Evolutionary conservation across 2,113 vertebrate species (phyloP).

Genomic region (Mola mola): DNA sequence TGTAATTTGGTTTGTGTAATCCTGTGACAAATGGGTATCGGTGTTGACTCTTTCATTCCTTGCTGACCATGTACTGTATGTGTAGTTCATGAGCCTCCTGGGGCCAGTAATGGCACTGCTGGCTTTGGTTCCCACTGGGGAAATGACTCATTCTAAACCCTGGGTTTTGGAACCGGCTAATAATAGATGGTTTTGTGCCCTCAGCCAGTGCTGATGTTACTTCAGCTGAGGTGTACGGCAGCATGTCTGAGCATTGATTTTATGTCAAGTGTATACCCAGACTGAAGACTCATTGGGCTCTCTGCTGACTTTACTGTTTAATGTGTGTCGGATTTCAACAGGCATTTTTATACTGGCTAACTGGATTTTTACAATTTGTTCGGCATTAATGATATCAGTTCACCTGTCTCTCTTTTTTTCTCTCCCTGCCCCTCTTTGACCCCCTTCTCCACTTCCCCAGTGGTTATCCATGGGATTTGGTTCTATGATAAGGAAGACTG

Average conservation of each 20-base stretch:
- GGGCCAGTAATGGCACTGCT: conserved; percentile 40
- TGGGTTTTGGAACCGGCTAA: conserved; percentile 31
- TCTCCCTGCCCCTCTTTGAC: background rate
- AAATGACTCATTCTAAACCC: conserved; percentile 49
- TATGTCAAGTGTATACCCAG: conserved; percentile 19
- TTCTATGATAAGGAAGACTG: conserved; percentile 98
- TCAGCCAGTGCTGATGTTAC: conserved; percentile 21
- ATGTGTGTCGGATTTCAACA: background rate
- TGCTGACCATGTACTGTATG: conserved; percentile 33
- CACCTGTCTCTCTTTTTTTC: background rate
- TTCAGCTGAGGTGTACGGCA: conserved; percentile 7
- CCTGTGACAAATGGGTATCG: conserved; percentile 14
- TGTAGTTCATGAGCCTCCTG: conserved; percentile 47
- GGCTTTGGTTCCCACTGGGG: conserved; percentile 52
- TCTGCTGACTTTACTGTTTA: conserved; percentile 46
- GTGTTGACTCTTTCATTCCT: conserved; percentile 15
- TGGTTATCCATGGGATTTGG: conserved; percentile 98
- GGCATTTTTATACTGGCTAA: conserved; percentile 5
- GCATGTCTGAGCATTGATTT: conserved; percentile 37
- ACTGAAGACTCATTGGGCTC: conserved; percentile 31
- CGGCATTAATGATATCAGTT: background rate
- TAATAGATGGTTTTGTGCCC: conserved; percentile 45
- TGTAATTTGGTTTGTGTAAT: conserved; percentile 6
- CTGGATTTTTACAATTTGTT: conserved; percentile 13
- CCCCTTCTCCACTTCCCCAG: conserved; percentile 72